Conservation (phyloP, 2,113 vertebrate species). For the Pterocles orientalis region DNA sequence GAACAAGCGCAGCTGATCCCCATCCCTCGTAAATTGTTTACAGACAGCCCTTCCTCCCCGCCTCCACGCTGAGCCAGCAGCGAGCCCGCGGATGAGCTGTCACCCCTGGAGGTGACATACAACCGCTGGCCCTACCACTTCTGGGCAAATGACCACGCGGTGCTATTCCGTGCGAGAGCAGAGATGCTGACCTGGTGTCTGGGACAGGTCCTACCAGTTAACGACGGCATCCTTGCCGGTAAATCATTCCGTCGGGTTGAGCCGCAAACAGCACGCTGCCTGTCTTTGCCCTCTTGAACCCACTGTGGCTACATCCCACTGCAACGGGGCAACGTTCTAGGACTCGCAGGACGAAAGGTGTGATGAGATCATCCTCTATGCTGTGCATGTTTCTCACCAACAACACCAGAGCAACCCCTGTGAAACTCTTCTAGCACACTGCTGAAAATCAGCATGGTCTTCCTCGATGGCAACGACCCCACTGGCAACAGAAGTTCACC, state of each 20-base stretch:
- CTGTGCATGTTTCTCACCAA: neutral
- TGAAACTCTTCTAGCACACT: neutral
- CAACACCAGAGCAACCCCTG: neutral
- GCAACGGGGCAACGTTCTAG: fast-evolving
- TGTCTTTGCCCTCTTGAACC: neutral
- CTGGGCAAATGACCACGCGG: fast-evolving
- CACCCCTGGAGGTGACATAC: neutral
- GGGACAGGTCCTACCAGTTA: neutral
- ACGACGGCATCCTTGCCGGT: neutral
- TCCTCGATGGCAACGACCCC: neutral
- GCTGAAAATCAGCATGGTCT: neutral
- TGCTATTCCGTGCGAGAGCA: neutral
- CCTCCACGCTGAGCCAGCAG: neutral
- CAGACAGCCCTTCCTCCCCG: neutral
- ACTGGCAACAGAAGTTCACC: neutral
- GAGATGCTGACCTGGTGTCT: neutral
- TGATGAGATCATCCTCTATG: neutral
- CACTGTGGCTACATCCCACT: fast-evolving
- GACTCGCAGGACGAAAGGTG: neutral
- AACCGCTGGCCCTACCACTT: neutral
- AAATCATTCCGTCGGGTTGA: neutral
- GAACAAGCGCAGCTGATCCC: neutral
- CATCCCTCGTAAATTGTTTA: neutral
- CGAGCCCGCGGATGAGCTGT: neutral
- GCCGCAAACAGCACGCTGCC: neutral